phyloP scores from a whole-genome alignment of 2,888 invertebrate genomes.

The Geophilus truncorum region DNA sequence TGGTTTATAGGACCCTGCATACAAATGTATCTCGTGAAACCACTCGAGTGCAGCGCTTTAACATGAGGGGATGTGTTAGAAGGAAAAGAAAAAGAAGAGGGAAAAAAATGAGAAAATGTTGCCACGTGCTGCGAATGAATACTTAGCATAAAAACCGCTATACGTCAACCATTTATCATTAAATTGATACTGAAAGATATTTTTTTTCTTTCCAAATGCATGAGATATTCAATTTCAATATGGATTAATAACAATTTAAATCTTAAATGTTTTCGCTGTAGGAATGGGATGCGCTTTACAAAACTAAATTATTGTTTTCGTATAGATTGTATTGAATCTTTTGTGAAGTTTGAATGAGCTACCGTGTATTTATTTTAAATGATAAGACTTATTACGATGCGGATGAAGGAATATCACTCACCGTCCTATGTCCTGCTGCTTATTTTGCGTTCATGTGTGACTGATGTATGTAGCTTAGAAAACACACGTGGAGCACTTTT shows the following conservation, averaged over 20 bases:
- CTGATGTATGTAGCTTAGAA: background rate
- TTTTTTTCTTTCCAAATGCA: background rate
- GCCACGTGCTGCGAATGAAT: conserved; percentile 6
- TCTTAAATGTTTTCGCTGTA: background rate
- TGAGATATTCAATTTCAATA: no score
- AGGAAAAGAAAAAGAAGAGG: background rate
- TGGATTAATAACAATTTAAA: no score
- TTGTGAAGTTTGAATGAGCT: background rate
- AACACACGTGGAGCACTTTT: background rate
- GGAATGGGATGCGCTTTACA: background rate
- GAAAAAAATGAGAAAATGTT: background rate
- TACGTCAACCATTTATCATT: background rate
- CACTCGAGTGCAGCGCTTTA: background rate
- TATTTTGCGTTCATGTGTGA: background rate
- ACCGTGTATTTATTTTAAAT: background rate
- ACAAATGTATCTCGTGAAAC: conserved; percentile 14
- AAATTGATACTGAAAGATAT: background rate
- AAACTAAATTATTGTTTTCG: background rate
- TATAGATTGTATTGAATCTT: background rate
- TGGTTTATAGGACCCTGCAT: conserved; percentile 12
- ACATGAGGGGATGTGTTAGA: background rate
- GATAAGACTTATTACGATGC: background rate
- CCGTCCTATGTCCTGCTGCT: background rate
- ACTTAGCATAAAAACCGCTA: background rate
- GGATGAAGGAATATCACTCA: conserved; percentile 10